These are phyloP conservation scores for Myotis lucifugus DNA, from an alignment of 2,113 vertebrate species.

Conservation along the genomic window DNA sequence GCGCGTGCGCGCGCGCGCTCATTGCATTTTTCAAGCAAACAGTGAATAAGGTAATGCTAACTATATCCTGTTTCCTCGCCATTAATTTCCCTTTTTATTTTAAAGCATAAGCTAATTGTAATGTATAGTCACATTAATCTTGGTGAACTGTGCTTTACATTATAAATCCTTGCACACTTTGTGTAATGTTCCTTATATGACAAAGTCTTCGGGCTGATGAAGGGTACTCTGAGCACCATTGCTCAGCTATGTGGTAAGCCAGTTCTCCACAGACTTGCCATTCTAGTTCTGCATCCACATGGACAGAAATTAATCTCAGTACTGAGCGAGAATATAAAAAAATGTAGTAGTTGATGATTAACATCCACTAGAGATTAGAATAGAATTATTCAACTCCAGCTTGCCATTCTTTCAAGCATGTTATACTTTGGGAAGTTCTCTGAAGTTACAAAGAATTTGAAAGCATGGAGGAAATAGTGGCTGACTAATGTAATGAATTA, in stretches of 20 bases:
- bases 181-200: neutral
- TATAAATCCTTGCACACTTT: neutral
- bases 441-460: neutral
- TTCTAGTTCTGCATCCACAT: conserved; percentile 54
- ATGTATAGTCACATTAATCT: conserved; percentile 2
- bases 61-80: conserved; percentile 20
- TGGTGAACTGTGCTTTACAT: neutral
- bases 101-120: conserved; percentile 13
- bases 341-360: neutral
- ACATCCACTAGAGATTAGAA: neutral
- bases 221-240: neutral
- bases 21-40: conserved; percentile 41
- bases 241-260: neutral
- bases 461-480: neutral
- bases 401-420: conserved; percentile 2
- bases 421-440: conserved; percentile 27
- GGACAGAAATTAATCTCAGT: conserved; percentile 20
- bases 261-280: conserved; percentile 9
- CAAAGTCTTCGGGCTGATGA: neutral
- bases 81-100: conserved; percentile 13
- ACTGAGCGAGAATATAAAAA: neutral
- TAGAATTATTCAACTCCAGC: neutral
- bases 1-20: neutral
- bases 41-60: conserved; percentile 18
- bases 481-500: neutral